Base-by-base conservation (phyloP, 2,113 vertebrate species). In the Malurus alboscapulatus region DNA sequence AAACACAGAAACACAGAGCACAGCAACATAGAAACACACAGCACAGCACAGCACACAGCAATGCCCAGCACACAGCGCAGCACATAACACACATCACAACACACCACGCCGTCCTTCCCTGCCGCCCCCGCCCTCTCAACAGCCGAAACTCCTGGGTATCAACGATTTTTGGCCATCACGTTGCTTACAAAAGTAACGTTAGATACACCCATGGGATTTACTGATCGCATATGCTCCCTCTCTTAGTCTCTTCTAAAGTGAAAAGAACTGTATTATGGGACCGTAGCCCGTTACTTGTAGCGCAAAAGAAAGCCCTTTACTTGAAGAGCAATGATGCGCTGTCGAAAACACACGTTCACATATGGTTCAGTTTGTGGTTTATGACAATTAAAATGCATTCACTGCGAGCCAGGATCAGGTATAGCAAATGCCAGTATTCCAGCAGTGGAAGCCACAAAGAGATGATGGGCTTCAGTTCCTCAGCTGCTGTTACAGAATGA, bases 281-380 rank as follows among this genome's bases (percentile, higher is more conserved):
- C 51, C 66, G 47, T 38, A 80, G 67, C 17, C n/a, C 14, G 0
- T 61, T 85, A 48, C 51, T 67, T 54, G 90, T 65, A 69, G 92
- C 12, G 15, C 65, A 75, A 93, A 93, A 76, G 44, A 54, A 87
- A 95, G 67, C 17, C n/a, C 14, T 0, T 62, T 85, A 48, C 51
- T 67, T 58, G 91, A 59, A 69, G 92, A 11, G 17, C 65, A 40
- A 1, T 48, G 84, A 42, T 40, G 78, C 5, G 21, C 75, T 54
- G 66, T 89, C 45, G 74, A 88, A 95, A 94, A 92, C 75, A 90
- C 62, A 72, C 58, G 14, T 34, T 59, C 29, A 68, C 90, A 89
- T 84, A 89, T 61, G 83, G 88, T 78, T 92, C 89, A 26, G 69
- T 67, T 92, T 90, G 87, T 32, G 71, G 44, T 96, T 97, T 91